A percentile compares a stretch with the other conserved stretches of the same genome.
These are phyloP conservation scores for Pampusana beccarii DNA, from an alignment of 2,113 vertebrate species.

Conservation along the genomic window DNA sequence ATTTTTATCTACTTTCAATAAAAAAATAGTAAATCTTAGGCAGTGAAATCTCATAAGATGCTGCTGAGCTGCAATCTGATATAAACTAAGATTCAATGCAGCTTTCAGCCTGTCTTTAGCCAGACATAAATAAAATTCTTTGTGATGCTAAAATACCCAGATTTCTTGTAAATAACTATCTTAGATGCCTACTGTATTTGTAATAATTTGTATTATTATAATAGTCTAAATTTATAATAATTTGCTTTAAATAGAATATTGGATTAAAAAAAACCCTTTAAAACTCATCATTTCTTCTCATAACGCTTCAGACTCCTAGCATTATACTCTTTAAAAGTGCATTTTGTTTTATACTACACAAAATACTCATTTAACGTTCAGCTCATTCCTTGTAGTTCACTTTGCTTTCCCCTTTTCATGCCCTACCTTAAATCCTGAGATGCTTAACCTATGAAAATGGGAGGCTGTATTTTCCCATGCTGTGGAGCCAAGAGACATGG, in stretches of 20 bases:
- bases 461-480: background rate
- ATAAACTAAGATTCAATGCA: background rate
- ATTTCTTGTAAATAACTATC: background rate
- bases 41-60: background rate
- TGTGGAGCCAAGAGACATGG: background rate
- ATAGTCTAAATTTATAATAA: background rate
- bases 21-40: slow-evolving; percentile 8
- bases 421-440: background rate
- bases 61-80: background rate
- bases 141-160: background rate
- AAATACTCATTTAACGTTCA: background rate
- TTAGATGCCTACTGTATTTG: background rate
- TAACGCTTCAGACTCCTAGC: background rate
- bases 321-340: background rate
- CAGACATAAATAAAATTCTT: background rate
- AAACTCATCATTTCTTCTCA: background rate
- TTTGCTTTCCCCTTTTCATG: background rate
- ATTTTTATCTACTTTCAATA: slow-evolving; percentile 28
- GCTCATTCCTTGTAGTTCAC: background rate
- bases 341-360: background rate
- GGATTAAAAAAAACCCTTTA: background rate
- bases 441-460: background rate
- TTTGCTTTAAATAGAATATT: background rate
- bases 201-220: background rate
- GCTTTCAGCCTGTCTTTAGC: background rate